phyloP scores from a whole-genome alignment of 1,140 invertebrate genomes.

The Palaemon carinicauda region DNA sequence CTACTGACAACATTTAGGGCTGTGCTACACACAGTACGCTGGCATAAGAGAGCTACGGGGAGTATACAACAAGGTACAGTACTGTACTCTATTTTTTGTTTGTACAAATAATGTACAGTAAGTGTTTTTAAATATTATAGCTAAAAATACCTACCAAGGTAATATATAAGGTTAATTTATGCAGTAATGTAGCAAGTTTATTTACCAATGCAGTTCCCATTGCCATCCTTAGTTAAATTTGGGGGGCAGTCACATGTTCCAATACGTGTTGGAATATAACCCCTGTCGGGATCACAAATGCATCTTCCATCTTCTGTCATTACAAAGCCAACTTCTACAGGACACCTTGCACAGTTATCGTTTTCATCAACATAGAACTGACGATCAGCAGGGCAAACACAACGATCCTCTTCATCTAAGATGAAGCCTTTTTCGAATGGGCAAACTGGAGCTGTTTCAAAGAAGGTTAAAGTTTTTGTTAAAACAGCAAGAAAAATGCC shows the following conservation, averaged over 20 bases:
- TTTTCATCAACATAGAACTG: slow-evolving; percentile 67
- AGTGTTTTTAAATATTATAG: too few species aligned
- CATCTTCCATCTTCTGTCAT: slow-evolving; percentile 80
- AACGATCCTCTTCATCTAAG: slow-evolving; percentile 74
- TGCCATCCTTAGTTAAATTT: slow-evolving; percentile 74
- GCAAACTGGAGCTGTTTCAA: slow-evolving; percentile 70
- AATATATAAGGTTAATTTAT: background rate
- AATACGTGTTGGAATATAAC: slow-evolving; percentile 78
- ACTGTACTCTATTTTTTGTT: too few species aligned
- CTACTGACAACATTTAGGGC: too few species aligned
- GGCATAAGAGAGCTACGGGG: too few species aligned
- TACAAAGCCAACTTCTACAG: slow-evolving; percentile 66
- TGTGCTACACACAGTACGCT: too few species aligned
- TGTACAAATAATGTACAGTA: too few species aligned
- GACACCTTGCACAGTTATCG: slow-evolving; percentile 74
- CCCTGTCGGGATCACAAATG: slow-evolving; percentile 73
- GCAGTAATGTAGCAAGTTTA: background rate
- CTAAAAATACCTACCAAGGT: too few species aligned
- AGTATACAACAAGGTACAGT: too few species aligned
- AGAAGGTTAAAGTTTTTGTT: background rate
- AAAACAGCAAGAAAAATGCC: background rate
- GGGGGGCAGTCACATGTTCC: slow-evolving; percentile 80
- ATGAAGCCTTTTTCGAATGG: slow-evolving; percentile 77
- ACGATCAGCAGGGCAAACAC: slow-evolving; percentile 77
- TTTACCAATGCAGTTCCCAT: slow-evolving; percentile 72